Evolutionary conservation across 2,888 invertebrate genomes (phyloP), one percentile per base, ranked within the genome.

Genomic region (Tenthredo notha): DNA sequence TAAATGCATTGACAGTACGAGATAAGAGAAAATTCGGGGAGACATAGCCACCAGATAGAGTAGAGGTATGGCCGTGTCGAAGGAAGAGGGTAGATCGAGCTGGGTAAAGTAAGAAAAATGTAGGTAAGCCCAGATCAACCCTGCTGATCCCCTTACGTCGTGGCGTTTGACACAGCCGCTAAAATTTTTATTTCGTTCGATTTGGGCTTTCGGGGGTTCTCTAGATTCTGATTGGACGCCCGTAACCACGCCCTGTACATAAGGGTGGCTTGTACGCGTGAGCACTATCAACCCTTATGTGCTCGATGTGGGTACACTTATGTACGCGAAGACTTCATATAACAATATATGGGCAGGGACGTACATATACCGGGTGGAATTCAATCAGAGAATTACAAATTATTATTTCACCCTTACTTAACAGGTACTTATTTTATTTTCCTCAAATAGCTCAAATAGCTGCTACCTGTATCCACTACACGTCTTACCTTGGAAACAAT

Each of bases 181-280:
- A 91, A 91, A 91, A 91, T 91, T 91, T 91, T 91, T 91, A 91
- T 90, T 90, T 87, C 85, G 88, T 91, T 91, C 91, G 91, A 91
- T 91, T 91, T 91, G 90, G 90, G 89, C 90, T 91, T 91, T 90
- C 88, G 89, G 88, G 89, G 88, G 90, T 89, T 91, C 87, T 88
- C 88, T 88, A 88, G 86, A 87, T 87, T 89, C 89, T 87, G 90
- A 92, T 92, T 92, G 92, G 92, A 89, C 89, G 90, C 90, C 90
- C 88, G 85, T 91, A 91, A 90, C 92, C 92, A 92, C 92, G 92
- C 92, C 92, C 92, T 91, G 88, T 90, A 91, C 87, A 89, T 90
- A 91, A 91, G 91, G 91, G 90, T 91, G 89, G 89, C 89, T 89
- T 89, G 90, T 89, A 89, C 88, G 90, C 89, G 86, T 87, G 89